Base-by-base conservation (phyloP, 2,888 invertebrate species). In the Heliconius sara region DNA sequence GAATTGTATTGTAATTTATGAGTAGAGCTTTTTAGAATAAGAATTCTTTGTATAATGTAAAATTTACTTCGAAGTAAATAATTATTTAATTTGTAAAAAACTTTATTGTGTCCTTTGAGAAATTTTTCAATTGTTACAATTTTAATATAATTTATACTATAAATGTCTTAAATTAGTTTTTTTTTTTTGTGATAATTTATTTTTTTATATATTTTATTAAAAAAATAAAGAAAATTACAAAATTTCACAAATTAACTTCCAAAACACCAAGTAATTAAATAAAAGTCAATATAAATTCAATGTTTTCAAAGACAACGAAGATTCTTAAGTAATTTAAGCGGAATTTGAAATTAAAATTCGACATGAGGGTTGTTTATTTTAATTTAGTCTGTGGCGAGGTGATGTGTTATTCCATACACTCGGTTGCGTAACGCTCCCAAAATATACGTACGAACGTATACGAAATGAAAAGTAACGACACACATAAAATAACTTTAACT, bases 1-100 rank as follows among this genome's bases (percentile, higher is more conserved):
- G 80, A 82, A 81, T 83, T 83, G 70, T 79, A 80, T 83, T 83
- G 70, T 79, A 78, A 79, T 80, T 79, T 80, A 80, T 76, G 79
- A 71, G 75, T 43, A 39, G 43, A 76, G 67, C 19, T 83, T 79
- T 71, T 82, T 68, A 43, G 75, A 75, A 60, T 75, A 74, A 43
- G n/a, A 65, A 63, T 25, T 39, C 47, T n/a, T 34, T 6, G 10
- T 68, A 25, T 39, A 68, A 43, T 43, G 10, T 43, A 43, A 39
- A 75, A 75, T 65, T 68, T 34, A 57, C 34, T 34, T 34, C 7
- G 9, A 73, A 73, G n/a, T n/a, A 73, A 34, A 73, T 57, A 73
- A 34, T 22, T 19, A 19, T 19, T 19, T 52, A 22, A 19, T 16
- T 47, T 47, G 47, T 47, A 47, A 47, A 47, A 9, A 52, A 57